phyloP scores from a whole-genome alignment of 2,113 vertebrate genomes.

The Suncus etruscus region DNA sequence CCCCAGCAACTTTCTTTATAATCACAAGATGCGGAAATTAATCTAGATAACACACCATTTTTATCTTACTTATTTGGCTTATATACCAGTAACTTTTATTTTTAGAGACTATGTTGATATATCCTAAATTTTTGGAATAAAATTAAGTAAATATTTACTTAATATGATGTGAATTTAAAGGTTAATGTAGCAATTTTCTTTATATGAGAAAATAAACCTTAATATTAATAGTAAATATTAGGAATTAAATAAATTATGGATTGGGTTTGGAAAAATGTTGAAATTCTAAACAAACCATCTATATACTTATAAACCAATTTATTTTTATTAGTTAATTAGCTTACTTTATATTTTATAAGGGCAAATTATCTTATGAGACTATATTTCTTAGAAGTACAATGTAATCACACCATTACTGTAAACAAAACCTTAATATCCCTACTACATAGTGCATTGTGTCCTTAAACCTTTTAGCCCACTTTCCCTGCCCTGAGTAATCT shows the following conservation, averaged over 20 bases:
- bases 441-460: too few species aligned
- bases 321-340: neutral
- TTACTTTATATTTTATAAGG: too few species aligned
- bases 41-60: neutral
- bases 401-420: too few species aligned
- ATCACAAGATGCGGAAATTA: neutral
- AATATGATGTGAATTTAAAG: neutral
- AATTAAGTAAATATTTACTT: slow-evolving; percentile 17
- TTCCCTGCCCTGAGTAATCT: too few species aligned
- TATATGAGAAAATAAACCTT: neutral
- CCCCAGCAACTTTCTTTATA: neutral
- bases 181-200: neutral
- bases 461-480: too few species aligned
- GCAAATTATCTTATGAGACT: too few species aligned
- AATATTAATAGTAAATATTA: neutral
- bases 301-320: neutral
- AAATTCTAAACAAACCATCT: neutral
- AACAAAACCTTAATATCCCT: too few species aligned
- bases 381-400: too few species aligned
- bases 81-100: neutral
- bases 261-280: neutral
- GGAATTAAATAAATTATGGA: neutral
- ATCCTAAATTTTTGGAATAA: neutral
- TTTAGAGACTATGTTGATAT: neutral
- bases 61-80: neutral